Conservation (phyloP, 2,888 invertebrate genomes). For the Boloria selene region DNA sequence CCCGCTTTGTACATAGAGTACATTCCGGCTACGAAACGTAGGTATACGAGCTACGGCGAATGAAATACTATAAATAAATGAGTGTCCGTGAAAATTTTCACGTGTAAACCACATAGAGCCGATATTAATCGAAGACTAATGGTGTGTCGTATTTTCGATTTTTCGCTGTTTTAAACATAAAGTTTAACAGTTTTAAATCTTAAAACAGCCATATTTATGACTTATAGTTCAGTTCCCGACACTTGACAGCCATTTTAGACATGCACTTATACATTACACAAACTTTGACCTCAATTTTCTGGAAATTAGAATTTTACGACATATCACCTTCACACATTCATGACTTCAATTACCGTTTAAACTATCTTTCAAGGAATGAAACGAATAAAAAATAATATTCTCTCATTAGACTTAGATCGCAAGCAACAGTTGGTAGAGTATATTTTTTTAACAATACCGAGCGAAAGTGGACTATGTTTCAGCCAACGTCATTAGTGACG, state of each 20-base stretch:
- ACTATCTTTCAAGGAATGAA: not conserved
- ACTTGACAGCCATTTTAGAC: too few species aligned
- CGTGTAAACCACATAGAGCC: conserved; percentile 40
- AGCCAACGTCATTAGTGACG: conserved; percentile 43
- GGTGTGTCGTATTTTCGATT: not conserved
- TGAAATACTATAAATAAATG: conserved; percentile 77
- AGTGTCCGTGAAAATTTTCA: conserved; percentile 62
- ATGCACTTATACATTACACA: too few species aligned
- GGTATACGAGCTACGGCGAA: conserved; percentile 76
- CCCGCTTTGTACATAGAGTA: conserved; percentile 56
- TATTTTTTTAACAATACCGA: conserved; percentile 15
- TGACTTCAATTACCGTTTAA: not conserved
- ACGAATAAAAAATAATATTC: not conserved
- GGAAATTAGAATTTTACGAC: too few species aligned
- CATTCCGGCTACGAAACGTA: conserved; percentile 71
- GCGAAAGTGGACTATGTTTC: conserved; percentile 29
- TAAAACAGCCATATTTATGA: not conserved
- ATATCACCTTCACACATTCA: too few species aligned
- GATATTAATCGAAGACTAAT: conserved; percentile 23
- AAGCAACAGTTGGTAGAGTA: conserved; percentile 15
- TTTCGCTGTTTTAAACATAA: not conserved
- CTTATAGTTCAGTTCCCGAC: too few species aligned
- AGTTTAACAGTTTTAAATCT: not conserved
- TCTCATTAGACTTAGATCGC: not conserved
- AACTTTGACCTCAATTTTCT: too few species aligned